Evolutionary conservation across 1,140 invertebrate genomes (phyloP).

Genomic region (Venturia canescens): DNA sequence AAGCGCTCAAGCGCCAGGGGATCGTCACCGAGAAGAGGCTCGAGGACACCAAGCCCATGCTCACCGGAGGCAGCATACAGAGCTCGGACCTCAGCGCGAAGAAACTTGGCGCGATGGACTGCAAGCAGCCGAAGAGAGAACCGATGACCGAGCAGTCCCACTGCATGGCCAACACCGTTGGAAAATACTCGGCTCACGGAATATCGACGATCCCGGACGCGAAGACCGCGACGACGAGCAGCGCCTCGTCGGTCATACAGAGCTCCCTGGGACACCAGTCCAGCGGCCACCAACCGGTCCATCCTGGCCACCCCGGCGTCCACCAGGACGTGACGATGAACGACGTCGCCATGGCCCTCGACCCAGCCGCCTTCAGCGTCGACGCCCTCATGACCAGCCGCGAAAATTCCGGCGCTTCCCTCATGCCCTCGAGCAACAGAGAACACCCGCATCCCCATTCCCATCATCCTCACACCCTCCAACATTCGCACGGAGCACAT

Average conservation of each 20-base stretch:
- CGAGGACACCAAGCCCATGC: constrained; percentile 72
- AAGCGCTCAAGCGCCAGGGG: constrained; percentile 88
- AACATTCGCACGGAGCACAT: constrained; percentile 74
- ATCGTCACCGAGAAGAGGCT: constrained; percentile 78
- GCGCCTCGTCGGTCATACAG: constrained; percentile 66
- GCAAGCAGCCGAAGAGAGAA: constrained; percentile 80
- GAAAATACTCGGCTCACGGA: constrained; percentile 74
- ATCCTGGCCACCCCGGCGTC: constrained; percentile 67
- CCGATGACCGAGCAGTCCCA: constrained; percentile 79
- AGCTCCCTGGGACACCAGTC: constrained; percentile 68
- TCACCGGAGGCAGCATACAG: constrained; percentile 45
- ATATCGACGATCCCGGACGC: constrained; percentile 70
- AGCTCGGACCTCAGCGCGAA: constrained; percentile 55
- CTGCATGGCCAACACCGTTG: constrained; percentile 63
- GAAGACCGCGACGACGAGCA: constrained; percentile 61
- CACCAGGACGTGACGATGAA: constrained; percentile 75
- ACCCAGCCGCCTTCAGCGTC: constrained; percentile 77
- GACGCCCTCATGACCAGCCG: constrained; percentile 77
- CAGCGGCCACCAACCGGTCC: constrained; percentile 66
- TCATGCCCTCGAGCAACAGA: constrained; percentile 73
- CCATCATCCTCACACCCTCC: constrained; percentile 75
- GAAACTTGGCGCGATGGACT: constrained; percentile 74
- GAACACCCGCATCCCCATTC: constrained; percentile 74
- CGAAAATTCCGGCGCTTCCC: constrained; percentile 62
- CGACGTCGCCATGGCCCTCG: constrained; percentile 72